These are phyloP conservation scores for Herpetotheres cachinnans DNA, from an alignment of 2,113 vertebrate genomes.

Conservation along the genomic window DNA sequence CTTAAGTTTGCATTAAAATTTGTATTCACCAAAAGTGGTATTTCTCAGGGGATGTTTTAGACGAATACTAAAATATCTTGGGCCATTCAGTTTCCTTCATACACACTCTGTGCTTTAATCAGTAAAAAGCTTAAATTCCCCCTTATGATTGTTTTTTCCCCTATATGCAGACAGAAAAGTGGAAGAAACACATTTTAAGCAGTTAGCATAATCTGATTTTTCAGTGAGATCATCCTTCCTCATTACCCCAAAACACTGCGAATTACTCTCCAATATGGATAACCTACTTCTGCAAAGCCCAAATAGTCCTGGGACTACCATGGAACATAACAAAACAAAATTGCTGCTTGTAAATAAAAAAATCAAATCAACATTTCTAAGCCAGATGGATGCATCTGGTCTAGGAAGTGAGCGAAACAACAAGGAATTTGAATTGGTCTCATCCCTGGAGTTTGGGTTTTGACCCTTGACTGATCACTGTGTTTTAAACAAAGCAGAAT, in stretches of 20 bases:
- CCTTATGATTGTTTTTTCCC: background rate
- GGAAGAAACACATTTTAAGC: background rate
- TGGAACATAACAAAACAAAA: background rate
- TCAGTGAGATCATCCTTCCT: background rate
- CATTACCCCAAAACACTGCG: background rate
- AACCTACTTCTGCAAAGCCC: background rate
- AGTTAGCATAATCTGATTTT: background rate
- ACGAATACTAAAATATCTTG: background rate
- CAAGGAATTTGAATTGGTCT: background rate
- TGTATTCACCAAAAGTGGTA: background rate
- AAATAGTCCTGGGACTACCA: background rate
- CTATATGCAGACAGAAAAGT: background rate
- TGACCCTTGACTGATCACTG: background rate
- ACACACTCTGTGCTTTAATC: background rate
- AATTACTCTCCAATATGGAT: background rate
- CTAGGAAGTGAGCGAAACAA: background rate
- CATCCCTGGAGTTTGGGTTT: background rate
- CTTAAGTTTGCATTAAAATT: background rate
- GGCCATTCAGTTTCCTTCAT: background rate
- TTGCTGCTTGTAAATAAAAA: background rate
- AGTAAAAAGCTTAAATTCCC: background rate
- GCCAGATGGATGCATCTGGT: background rate
- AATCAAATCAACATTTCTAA: slow-evolving; percentile 5
- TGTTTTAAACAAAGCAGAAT: background rate
- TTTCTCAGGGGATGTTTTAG: background rate